These are phyloP conservation scores for Corapipo altera DNA, from an alignment of 2,113 vertebrate genomes.

Conservation along the genomic window DNA sequence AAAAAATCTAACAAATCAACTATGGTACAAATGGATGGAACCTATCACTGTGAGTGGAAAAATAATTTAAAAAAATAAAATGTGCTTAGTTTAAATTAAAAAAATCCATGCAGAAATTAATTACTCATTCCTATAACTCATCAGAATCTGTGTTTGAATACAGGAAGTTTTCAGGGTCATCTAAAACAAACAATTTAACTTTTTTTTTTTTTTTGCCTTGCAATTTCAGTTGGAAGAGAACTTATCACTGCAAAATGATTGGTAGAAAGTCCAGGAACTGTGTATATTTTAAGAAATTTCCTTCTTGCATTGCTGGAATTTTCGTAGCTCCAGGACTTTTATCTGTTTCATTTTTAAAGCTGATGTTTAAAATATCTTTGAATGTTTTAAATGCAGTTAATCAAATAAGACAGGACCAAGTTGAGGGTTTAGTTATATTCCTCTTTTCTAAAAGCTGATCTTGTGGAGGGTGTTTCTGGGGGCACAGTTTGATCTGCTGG, in stretches of 20 bases:
- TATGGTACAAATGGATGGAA: neutral
- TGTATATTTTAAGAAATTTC: neutral
- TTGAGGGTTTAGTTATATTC: neutral
- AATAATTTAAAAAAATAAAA: neutral
- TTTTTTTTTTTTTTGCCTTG: neutral
- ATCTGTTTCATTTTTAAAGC: neutral
- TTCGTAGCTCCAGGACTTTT: neutral
- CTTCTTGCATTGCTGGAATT: neutral
- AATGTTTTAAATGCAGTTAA: neutral
- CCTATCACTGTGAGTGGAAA: neutral
- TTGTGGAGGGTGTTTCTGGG: neutral
- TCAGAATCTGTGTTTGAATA: neutral
- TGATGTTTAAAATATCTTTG: neutral
- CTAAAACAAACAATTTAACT: neutral
- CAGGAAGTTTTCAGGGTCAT: neutral
- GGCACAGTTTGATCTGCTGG: neutral
- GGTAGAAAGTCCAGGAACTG: neutral
- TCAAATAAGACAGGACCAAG: neutral
- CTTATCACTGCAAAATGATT: neutral
- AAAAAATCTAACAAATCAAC: neutral
- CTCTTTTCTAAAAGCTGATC: neutral
- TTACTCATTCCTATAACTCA: neutral
- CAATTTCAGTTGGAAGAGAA: neutral
- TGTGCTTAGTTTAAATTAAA: neutral
- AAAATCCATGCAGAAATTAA: neutral